phyloP scores from a whole-genome alignment of 2,113 vertebrate genomes.

The Hippoglossus stenolepis region DNA sequence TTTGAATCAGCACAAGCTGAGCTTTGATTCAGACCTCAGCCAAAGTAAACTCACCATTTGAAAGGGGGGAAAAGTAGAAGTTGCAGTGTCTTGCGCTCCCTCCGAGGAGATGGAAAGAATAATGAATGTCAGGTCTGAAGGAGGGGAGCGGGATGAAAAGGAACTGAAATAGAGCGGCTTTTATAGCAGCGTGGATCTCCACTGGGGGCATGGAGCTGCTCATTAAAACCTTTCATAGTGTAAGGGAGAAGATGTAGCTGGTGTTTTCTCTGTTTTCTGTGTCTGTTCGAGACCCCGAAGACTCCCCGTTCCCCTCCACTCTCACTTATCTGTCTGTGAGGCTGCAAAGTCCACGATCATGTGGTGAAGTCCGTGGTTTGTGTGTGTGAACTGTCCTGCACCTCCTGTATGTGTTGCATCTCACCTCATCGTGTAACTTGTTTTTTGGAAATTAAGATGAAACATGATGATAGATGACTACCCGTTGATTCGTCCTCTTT shows the following conservation, averaged over 20 bases:
- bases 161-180: conserved; percentile 75
- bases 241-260: conserved; percentile 36
- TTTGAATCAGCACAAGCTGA: conserved; percentile 40
- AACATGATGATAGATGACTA: conserved; percentile 21
- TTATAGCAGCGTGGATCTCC: conserved; percentile 71
- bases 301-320: conserved; percentile 14
- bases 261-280: conserved; percentile 45
- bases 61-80: conserved; percentile 30
- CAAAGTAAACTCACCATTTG: conserved; percentile 55
- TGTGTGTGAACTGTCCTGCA: conserved; percentile 20
- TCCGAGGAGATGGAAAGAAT: conserved; percentile 69
- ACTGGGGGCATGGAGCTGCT: conserved; percentile 70
- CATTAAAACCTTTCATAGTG: conserved; percentile 71
- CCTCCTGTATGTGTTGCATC: conserved; percentile 18
- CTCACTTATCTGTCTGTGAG: conserved; percentile 23
- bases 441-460: not conserved
- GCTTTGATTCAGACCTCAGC: conserved; percentile 53
- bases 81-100: conserved; percentile 44
- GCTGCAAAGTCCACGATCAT: conserved; percentile 14
- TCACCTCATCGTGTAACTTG: conserved; percentile 21
- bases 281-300: conserved; percentile 46
- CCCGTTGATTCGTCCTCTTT: conserved; percentile 26
- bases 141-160: conserved; percentile 72
- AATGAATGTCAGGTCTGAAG: conserved; percentile 74
- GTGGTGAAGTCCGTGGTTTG: not conserved